Conservation (phyloP, 1,140 invertebrate species). For the Drosophila murphyi region DNA sequence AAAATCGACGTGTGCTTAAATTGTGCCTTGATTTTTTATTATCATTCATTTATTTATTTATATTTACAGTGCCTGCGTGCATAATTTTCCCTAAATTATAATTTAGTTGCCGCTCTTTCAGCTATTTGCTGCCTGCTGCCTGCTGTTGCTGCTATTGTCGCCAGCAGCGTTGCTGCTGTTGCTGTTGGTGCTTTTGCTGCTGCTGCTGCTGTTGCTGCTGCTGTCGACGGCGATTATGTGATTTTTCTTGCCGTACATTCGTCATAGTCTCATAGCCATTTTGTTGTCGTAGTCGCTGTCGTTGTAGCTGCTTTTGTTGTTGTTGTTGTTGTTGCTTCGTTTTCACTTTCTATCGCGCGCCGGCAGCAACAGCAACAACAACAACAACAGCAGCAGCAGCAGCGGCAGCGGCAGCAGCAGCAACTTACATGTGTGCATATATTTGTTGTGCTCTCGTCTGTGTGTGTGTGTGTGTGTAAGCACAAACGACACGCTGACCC, state of each 20-base stretch:
- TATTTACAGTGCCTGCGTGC: slow-evolving; percentile 71
- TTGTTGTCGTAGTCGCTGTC: slow-evolving; percentile 76
- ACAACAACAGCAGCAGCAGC: slow-evolving; percentile 54
- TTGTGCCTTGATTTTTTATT: slow-evolving; percentile 63
- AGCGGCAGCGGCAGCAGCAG: slow-evolving; percentile 49
- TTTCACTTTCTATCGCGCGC: slow-evolving; percentile 80
- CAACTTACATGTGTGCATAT: slow-evolving; percentile 80
- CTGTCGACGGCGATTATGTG: slow-evolving; percentile 71
- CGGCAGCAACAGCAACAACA: slow-evolving; percentile 37
- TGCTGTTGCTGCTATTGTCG: slow-evolving; percentile 40
- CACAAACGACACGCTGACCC: slow-evolving; percentile 78
- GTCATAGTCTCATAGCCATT: slow-evolving; percentile 74
- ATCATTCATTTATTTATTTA: slow-evolving; percentile 73
- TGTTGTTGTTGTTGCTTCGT: slow-evolving; percentile 63
- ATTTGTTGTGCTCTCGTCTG: slow-evolving; percentile 49
- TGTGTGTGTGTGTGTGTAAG: slow-evolving; percentile 50
- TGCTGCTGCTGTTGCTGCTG: slow-evolving; percentile 27
- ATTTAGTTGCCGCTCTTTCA: slow-evolving; percentile 52
- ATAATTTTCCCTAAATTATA: slow-evolving; percentile 83
- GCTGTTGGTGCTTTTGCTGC: slow-evolving; percentile 4
- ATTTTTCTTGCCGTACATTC: slow-evolving; percentile 77
- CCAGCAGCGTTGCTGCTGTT: slow-evolving; percentile 7
- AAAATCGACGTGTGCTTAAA: slow-evolving; percentile 23
- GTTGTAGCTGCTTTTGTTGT: slow-evolving; percentile 34
- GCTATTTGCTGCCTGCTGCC: slow-evolving; percentile 33